phyloP scores from a whole-genome alignment of 2,888 invertebrate genomes.

The Mimumesa dahlbomi region DNA sequence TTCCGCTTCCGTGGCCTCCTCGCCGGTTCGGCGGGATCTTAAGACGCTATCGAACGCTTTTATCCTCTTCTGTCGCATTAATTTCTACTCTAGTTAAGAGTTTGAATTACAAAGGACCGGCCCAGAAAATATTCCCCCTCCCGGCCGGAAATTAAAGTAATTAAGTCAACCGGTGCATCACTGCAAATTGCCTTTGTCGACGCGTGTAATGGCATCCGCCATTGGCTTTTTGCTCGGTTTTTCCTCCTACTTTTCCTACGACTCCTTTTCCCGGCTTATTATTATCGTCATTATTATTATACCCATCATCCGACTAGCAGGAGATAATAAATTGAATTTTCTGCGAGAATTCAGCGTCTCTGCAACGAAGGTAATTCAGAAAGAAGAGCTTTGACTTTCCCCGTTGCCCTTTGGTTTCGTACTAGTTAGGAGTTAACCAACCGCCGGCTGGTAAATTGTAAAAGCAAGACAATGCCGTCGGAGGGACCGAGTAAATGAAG shows the following conservation, averaged over 20 bases:
- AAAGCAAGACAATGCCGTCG: constrained; percentile 23
- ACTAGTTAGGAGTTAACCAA: constrained; percentile 15
- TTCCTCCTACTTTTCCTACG: constrained; percentile 2
- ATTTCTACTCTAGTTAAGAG: constrained; percentile 38
- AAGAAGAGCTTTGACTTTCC: background rate
- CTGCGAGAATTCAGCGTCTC: background rate
- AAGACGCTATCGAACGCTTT: constrained; percentile 32
- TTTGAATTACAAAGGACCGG: constrained; percentile 42
- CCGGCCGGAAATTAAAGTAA: constrained; percentile 43
- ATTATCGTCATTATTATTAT: constrained; percentile 14
- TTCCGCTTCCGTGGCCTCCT: constrained; percentile 1
- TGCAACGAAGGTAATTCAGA: background rate
- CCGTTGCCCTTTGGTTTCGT: constrained; percentile 13
- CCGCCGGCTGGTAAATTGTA: constrained; percentile 14
- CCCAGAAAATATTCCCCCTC: constrained; percentile 38
- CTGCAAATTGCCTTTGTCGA: constrained; percentile 45
- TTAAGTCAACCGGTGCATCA: constrained; percentile 38
- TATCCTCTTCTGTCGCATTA: constrained; percentile 31
- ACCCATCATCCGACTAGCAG: background rate
- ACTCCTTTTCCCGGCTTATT: constrained; percentile 6
- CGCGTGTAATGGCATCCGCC: constrained; percentile 20
- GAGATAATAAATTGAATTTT: constrained; percentile 23
- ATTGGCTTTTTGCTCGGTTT: constrained; percentile 8
- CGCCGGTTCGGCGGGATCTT: constrained; percentile 20
- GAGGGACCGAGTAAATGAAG: constrained; percentile 18